Conservation (phyloP, 2,113 vertebrate species). For the Psephotus haematonotus region DNA sequence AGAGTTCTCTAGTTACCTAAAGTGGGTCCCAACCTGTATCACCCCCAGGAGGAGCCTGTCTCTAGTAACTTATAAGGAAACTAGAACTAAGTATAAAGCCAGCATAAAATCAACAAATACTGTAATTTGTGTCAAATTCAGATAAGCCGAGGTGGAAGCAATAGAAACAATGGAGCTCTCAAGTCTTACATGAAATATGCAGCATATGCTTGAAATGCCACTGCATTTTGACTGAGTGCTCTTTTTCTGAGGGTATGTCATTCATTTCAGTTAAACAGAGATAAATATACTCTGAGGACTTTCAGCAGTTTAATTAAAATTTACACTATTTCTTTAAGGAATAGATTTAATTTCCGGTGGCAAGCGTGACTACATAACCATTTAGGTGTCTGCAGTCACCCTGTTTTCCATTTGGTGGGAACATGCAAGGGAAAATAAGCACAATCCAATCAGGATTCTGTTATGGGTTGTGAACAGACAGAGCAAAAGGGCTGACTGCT, state of each 20-base stretch:
- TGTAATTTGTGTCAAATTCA: not conserved
- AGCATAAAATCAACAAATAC: not conserved
- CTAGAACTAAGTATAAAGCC: not conserved
- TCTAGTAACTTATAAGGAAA: not conserved
- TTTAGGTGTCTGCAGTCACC: not conserved
- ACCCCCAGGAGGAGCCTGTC: not conserved
- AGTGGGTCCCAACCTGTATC: not conserved
- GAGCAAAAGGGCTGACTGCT: not conserved
- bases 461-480: not conserved
- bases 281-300: not conserved
- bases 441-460: not conserved
- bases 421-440: not conserved
- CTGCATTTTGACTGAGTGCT: not conserved
- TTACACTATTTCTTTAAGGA: not conserved
- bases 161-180: not conserved
- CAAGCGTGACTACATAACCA: rapidly evolving
- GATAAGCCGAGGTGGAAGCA: not conserved
- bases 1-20: not conserved
- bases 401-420: not conserved
- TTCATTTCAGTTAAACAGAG: not conserved
- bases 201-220: not conserved
- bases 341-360: not conserved
- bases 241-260: not conserved
- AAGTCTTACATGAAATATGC: not conserved
- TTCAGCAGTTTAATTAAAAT: not conserved